Conservation (phyloP, 1,140 invertebrate genomes). For the Proales similis region DNA sequence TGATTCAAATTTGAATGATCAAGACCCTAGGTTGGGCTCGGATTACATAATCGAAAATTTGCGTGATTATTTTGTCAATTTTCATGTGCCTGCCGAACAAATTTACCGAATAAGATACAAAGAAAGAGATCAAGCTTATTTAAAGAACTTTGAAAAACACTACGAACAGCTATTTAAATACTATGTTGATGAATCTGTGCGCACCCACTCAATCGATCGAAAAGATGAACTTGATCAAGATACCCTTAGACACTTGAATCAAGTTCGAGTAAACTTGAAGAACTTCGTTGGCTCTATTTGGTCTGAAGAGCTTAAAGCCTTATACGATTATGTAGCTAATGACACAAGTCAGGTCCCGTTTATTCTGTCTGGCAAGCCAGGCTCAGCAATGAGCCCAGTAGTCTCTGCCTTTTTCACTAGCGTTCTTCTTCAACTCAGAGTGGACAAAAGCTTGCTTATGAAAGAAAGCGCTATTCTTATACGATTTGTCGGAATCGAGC, state of each 20-base stretch:
- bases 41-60: slow-evolving; percentile 16
- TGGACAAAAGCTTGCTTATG: background rate
- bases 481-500: slow-evolving; percentile 33
- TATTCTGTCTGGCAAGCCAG: slow-evolving; percentile 14
- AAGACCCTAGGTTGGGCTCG: background rate
- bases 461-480: slow-evolving; percentile 10
- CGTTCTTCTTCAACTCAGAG: slow-evolving; percentile 12
- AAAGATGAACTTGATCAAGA: slow-evolving; percentile 11
- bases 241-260: slow-evolving; percentile 24
- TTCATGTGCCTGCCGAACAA: slow-evolving; percentile 10
- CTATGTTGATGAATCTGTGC: background rate
- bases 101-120: slow-evolving; percentile 18
- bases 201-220: background rate
- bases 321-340: slow-evolving; percentile 28
- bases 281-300: slow-evolving; percentile 6
- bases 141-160: slow-evolving; percentile 17
- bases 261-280: slow-evolving; percentile 6
- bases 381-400: slow-evolving; percentile 7
- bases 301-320: background rate
- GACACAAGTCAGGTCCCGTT: slow-evolving; percentile 15
- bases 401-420: slow-evolving; percentile 10
- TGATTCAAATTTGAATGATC: background rate
- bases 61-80: slow-evolving; percentile 22
- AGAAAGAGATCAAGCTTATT: background rate
- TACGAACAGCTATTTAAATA: slow-evolving; percentile 31